Percentiles rank a stretch among this genome's conserved stretches.
Conservation (phyloP, 2,113 vertebrate genomes). For the Dipodomys merriami region DNA sequence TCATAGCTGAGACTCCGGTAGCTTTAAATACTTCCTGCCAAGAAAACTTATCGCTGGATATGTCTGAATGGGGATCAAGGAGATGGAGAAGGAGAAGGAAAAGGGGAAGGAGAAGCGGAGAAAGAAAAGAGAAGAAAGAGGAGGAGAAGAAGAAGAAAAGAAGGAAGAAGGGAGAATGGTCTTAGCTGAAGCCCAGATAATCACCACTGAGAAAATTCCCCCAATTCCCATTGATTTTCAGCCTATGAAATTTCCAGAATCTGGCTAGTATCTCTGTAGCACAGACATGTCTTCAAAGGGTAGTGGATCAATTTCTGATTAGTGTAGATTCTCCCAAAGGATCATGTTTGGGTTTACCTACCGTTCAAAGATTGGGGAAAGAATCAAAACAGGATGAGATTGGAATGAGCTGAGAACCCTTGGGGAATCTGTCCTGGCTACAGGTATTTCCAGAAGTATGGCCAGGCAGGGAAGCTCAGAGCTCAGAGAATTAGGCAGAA, state of each 20-base stretch:
- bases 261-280: constrained; percentile 21
- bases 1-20: neutral
- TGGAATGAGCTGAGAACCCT: neutral
- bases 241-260: constrained; percentile 17
- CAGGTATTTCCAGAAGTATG: neutral
- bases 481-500: constrained; percentile 44
- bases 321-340: neutral
- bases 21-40: neutral
- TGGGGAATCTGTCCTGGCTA: constrained; percentile 34
- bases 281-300: neutral
- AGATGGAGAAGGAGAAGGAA: neutral
- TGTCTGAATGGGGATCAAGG: neutral
- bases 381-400: neutral
- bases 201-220: neutral
- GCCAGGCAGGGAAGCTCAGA: constrained; percentile 47
- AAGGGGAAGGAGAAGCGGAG: too few species aligned
- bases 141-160: too few species aligned
- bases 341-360: neutral
- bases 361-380: constrained; percentile 17
- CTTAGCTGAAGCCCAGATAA: neutral
- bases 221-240: neutral
- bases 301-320: constrained; percentile 4
- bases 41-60: neutral
- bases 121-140: neutral
- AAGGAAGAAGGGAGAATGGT: neutral